These are phyloP conservation scores for Trichogramma evanescens DNA, from an alignment of 2,888 invertebrate species.

Conservation along the genomic window DNA sequence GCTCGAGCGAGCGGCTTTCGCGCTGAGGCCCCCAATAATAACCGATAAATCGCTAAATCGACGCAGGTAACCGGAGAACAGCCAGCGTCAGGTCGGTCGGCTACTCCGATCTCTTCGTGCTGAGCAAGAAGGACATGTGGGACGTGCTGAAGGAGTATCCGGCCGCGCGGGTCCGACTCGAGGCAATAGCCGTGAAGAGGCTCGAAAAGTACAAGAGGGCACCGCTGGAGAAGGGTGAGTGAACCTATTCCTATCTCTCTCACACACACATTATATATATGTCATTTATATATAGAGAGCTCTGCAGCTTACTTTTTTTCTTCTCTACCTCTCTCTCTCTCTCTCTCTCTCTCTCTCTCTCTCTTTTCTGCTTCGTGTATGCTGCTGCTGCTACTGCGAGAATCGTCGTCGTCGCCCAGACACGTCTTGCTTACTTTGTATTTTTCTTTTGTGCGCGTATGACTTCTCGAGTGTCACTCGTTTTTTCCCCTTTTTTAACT, in stretches of 20 bases:
- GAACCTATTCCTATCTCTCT: slow-evolving; percentile 8
- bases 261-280: not conserved
- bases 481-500: no score
- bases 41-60: slow-evolving; percentile 47
- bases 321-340: slow-evolving; percentile 4
- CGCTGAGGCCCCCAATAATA: slow-evolving; percentile 28
- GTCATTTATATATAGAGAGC: not conserved
- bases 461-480: no score
- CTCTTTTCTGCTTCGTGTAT: not conserved
- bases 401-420: no score
- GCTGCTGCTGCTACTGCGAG: no score
- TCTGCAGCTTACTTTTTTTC: not conserved
- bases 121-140: slow-evolving; percentile 99
- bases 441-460: no score
- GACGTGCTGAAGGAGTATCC: slow-evolving; percentile 96
- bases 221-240: slow-evolving; percentile 82
- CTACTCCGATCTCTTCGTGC: slow-evolving; percentile 96
- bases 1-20: slow-evolving; percentile 22
- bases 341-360: slow-evolving; percentile 1
- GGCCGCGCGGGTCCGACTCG: slow-evolving; percentile 85
- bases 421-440: no score
- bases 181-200: slow-evolving; percentile 94
- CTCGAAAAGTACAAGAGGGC: slow-evolving; percentile 96
- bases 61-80: slow-evolving; percentile 90
- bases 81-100: slow-evolving; percentile 97